These are phyloP conservation scores for Neostethus bicornis DNA, from an alignment of 2,797 vertebrate genomes.

Conservation along the genomic window DNA sequence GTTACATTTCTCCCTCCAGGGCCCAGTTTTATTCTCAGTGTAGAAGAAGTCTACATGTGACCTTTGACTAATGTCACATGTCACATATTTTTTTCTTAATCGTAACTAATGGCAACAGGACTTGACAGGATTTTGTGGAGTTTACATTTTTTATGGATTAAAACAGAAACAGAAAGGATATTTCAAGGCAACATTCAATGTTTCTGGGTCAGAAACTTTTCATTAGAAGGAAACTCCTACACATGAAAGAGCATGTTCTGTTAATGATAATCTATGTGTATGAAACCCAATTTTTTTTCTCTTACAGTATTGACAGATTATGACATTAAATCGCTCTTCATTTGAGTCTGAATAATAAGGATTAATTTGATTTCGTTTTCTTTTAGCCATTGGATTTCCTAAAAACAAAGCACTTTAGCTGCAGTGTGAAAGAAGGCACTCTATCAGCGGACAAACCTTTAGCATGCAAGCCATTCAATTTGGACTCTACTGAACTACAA, in stretches of 20 bases:
- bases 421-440: conserved; percentile 30
- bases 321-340: conserved; percentile 11
- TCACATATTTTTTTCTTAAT: conserved; percentile 78
- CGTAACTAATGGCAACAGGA: conserved; percentile 67
- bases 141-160: conserved; percentile 55
- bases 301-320: conserved; percentile 5
- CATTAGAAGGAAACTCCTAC: conserved; percentile 29
- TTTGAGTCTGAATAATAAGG: conserved; percentile 8
- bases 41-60: conserved; percentile 74
- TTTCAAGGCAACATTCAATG: conserved; percentile 57
- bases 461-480: conserved; percentile 34
- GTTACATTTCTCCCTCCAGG: conserved; percentile 39
- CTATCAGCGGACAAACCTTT: conserved; percentile 28
- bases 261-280: conserved; percentile 13
- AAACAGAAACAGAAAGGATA: conserved; percentile 57
- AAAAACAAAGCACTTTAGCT: conserved; percentile 38
- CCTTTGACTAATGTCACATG: conserved; percentile 84
- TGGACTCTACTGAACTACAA: conserved; percentile 35
- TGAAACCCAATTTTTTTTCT: conserved; percentile 5
- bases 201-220: conserved; percentile 41
- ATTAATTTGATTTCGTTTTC: conserved; percentile 14
- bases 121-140: conserved; percentile 67
- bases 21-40: conserved; percentile 47
- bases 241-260: not conserved
- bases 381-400: conserved; percentile 10